Evolutionary conservation across 2,888 invertebrate genomes (phyloP).

Genomic region (Philopedon plagiatum): DNA sequence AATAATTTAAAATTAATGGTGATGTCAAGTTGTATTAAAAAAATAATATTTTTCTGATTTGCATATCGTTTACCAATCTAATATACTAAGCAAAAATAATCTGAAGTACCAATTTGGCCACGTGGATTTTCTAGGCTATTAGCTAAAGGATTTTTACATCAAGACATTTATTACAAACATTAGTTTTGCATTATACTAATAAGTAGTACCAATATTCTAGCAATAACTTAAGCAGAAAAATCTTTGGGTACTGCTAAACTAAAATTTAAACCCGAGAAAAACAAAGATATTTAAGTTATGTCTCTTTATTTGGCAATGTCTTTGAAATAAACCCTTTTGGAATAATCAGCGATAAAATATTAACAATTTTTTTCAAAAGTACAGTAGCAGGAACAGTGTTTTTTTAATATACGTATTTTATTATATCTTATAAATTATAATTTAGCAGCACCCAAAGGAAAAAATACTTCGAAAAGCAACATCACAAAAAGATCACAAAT

Average conservation of each 20-base stretch:
- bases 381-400: no score
- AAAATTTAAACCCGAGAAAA: neutral
- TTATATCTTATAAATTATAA: neutral
- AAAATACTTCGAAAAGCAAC: slow-evolving; percentile 32
- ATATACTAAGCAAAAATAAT: slow-evolving; percentile 5
- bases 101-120: slow-evolving; percentile 58
- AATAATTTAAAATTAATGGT: no score
- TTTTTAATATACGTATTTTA: neutral
- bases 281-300: no score
- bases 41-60: slow-evolving; percentile 56
- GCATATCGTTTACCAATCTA: neutral
- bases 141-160: slow-evolving; percentile 68
- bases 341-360: no score
- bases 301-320: no score
- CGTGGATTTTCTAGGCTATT: slow-evolving; percentile 67
- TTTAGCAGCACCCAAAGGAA: neutral
- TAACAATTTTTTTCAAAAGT: no score
- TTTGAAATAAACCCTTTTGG: no score
- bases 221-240: slow-evolving; percentile 41
- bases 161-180: slow-evolving; percentile 65
- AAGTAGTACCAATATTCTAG: slow-evolving; percentile 60
- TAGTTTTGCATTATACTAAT: slow-evolving; percentile 58
- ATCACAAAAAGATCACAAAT: slow-evolving; percentile 55
- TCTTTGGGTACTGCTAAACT: neutral
- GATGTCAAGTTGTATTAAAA: slow-evolving; percentile 58